Conservation (phyloP, 2,113 vertebrate genomes). For the Martes martes region DNA sequence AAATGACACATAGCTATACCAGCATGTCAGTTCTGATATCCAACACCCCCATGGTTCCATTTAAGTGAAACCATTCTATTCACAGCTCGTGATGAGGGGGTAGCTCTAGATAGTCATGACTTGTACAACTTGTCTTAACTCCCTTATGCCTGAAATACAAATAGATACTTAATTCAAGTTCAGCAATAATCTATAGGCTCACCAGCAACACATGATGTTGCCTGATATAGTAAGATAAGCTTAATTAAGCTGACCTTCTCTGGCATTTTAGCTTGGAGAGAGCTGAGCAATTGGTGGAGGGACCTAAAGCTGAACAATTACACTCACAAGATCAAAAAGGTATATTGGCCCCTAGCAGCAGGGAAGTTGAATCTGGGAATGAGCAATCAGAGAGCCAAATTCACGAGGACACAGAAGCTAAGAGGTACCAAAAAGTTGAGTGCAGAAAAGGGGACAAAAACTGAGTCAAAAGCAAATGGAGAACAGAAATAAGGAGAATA, state of each 20-base stretch:
- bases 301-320: not conserved
- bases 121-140: not conserved
- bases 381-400: not conserved
- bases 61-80: not conserved
- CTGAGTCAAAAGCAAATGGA: not conserved
- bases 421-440: not conserved
- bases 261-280: not conserved
- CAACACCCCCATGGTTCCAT: not conserved
- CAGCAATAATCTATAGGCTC: not conserved
- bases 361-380: not conserved
- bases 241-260: constrained; percentile 7
- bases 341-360: not conserved
- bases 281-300: not conserved
- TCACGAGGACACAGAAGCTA: not conserved
- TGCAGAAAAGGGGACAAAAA: not conserved
- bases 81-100: not conserved
- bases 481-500: not conserved
- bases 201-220: not conserved
- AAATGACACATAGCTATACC: not conserved
- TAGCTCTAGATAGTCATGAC: not conserved
- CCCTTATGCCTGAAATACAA: not conserved
- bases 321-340: not conserved
- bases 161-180: not conserved
- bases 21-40: not conserved
- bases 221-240: not conserved